These are phyloP conservation scores for Ypsolopha scabrella DNA, from an alignment of 2,888 invertebrate species.

Conservation along the genomic window DNA sequence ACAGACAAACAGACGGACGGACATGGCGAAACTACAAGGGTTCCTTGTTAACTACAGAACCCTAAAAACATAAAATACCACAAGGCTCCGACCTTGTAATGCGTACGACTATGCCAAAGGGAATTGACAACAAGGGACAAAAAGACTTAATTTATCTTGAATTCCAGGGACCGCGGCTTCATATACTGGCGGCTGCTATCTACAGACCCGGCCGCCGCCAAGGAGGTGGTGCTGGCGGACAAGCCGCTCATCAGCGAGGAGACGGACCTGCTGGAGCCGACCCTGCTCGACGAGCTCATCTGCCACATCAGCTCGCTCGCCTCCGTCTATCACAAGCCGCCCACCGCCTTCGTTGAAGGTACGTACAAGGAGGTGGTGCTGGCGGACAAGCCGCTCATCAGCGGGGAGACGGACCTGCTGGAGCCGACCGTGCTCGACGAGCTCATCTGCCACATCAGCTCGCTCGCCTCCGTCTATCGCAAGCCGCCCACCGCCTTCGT, in stretches of 20 bases:
- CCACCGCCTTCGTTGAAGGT: constrained; percentile 98
- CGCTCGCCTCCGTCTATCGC: constrained; percentile 98
- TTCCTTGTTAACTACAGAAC: too few species aligned
- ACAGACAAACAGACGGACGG: too few species aligned
- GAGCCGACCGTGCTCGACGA: constrained; percentile 98
- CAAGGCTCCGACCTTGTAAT: too few species aligned
- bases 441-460: constrained; percentile 98
- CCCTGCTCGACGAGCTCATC: constrained; percentile 96
- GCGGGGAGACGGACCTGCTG: constrained; percentile 97
- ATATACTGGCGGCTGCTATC: constrained; percentile 99
- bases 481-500: constrained; percentile 99
- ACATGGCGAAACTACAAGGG: too few species aligned
- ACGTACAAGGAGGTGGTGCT: constrained; percentile 98
- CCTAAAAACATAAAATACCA: too few species aligned
- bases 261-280: constrained; percentile 97
- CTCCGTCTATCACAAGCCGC: constrained; percentile 99
- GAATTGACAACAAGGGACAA: too few species aligned
- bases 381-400: constrained; percentile 98
- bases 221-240: constrained; percentile 98
- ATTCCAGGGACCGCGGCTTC: constrained; percentile 91
- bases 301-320: constrained; percentile 98
- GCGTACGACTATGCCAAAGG: too few species aligned
- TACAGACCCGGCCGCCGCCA: constrained; percentile 99
- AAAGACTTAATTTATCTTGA: too few species aligned
- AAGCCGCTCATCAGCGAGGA: constrained; percentile 99